Conservation (phyloP, 2,888 invertebrate genomes). For the Blera fallax region DNA sequence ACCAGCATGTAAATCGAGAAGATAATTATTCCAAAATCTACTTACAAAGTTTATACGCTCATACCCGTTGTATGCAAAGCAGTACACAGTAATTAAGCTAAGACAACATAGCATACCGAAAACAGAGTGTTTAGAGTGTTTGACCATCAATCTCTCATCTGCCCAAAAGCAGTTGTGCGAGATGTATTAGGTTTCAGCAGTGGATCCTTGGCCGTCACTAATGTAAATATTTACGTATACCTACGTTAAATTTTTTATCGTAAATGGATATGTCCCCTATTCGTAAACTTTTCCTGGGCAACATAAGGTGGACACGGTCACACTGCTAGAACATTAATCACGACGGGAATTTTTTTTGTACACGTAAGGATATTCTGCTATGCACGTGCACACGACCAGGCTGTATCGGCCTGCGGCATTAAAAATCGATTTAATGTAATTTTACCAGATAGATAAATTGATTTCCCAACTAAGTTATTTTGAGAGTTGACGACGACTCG, state of each 20-base stretch:
- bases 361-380: not conserved
- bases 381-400: not conserved
- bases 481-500: not conserved
- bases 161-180: not conserved
- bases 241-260: not conserved
- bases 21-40: slow-evolving; percentile 14
- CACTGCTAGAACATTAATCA: slow-evolving; percentile 10
- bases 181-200: not conserved
- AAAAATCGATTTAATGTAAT: slow-evolving; percentile 22
- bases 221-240: not conserved
- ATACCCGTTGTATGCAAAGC: not conserved
- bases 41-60: not conserved
- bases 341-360: not conserved
- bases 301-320: not conserved
- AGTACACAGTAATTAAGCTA: slow-evolving; percentile 1
- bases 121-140: not conserved
- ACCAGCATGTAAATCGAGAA: slow-evolving; percentile 9
- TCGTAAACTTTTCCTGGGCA: not conserved
- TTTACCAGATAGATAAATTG: slow-evolving; percentile 18
- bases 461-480: slow-evolving; percentile 11
- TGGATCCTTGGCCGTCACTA: not conserved
- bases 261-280: not conserved
- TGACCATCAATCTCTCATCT: slow-evolving; percentile 1
- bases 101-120: not conserved
- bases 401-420: not conserved